Base-by-base conservation (phyloP, 2,888 invertebrate species). In the Philereme vetulata region DNA sequence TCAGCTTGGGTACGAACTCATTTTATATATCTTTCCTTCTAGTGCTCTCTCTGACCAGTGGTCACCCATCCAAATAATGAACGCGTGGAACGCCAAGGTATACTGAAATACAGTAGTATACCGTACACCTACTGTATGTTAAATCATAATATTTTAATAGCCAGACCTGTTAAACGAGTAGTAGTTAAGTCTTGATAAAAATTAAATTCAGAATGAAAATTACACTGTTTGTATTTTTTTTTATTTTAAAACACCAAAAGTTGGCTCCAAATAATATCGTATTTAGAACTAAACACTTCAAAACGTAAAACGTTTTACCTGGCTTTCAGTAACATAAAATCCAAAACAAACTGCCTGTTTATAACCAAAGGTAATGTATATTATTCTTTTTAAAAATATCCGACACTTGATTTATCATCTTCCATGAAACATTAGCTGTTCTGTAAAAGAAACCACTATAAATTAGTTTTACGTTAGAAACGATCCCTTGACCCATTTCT, bases 381-480 rank as follows among this genome's bases (percentile, higher is more conserved):
- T 60, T 59, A 46, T 55, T 60, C 48, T 32, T n/a, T 64, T 64
- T 56, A 62, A 56, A 64, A 64, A 66, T 64, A 62, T 32, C 45
- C 33, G 11, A 59, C 57, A 49, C 54, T 48, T 68, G 68, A 66
- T 68, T 68, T 68, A 68, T 68, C 61, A 56, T 50, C 21, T 35
- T 45, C 59, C 51, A 59, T 66, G 64, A 57, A 68, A 68, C 60
- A 66, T 68, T 65, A 68, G 62, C 62, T 60, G 64, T 68, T 64
- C 64, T 65, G 65, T 63, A 64, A 64, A 66, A 68, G 62, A 66
- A 69, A 65, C 64, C 57, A 63, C 65, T 65, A 69, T 69, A 69
- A 69, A 67, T 69, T 67, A 65, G 62, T 69, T 69, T 69, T 64
- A 69, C 67, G 69, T 69, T 67, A 58, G 60, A 65, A 69, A 38